Evolutionary conservation across 2,797 vertebrate genomes (phyloP), one percentile per base, ranked within the genome.

Genomic region (Phalloptychus januarius): DNA sequence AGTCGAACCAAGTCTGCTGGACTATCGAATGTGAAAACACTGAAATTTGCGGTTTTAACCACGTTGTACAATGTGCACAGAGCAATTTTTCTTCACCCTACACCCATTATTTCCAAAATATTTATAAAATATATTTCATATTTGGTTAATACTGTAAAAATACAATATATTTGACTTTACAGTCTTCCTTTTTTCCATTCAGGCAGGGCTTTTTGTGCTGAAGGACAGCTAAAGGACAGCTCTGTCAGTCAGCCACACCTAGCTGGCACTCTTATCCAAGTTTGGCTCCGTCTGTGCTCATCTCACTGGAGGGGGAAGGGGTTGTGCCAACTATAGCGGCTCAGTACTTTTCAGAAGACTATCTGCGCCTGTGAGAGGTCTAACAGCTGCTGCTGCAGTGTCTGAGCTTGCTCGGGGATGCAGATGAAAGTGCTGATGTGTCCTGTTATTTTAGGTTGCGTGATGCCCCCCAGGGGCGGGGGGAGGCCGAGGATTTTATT

Each of bases 381-480:
- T 54, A 90, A 84, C 92, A 94, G 94, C 95, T 93, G 94, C 94
- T 90, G 88, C 90, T 90, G 91, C 88, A 85, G 86, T 91, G 95
- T 93, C 92, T 92, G 87, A 93, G 91, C 93, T 88, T 91, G 94
- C 91, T 92, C 54, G 40, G 80, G 89, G 94, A 93, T 86, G 84
- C 91, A 90, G 90, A 92, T 94, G 87, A 94, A 94, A 94, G 92
- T 92, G 93, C 94, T 94, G 94, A 95, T 92, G 90, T 84, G 88
- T 89, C 89, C 91, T 88, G 91, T 95, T 95, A 95, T 94, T 94
- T 95, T 85, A 83, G 93, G 91, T 77, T 86, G 79, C 72, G 71
- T 25, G 58, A 75, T 91, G 89, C 91, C 93, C 88, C 54, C 45
- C n/a, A n/a, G n/a, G n/a, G n/a, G n/a, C n/a, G n/a, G 15, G 78